Conservation (phyloP, 2,797 vertebrate genomes). For the Cuculus canorus region DNA sequence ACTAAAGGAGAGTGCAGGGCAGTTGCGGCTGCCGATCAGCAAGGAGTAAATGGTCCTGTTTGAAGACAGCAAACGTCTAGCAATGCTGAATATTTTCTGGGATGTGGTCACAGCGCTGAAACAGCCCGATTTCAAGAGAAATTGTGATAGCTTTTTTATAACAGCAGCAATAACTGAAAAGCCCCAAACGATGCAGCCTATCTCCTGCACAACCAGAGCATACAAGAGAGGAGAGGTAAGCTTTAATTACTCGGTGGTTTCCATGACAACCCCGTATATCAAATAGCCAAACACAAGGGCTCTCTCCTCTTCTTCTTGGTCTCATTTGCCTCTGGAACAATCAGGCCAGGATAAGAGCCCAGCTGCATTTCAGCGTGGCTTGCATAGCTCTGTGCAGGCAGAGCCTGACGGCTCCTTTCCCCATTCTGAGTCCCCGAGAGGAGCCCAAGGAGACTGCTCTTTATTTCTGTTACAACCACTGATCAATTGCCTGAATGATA, state of each 20-base stretch:
- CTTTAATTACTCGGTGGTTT: neutral
- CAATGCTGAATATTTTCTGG: neutral
- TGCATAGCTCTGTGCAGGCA: neutral
- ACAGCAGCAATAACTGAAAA: neutral
- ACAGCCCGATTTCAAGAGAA: neutral
- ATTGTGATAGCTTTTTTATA: neutral
- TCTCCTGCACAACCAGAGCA: neutral
- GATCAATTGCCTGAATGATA: neutral
- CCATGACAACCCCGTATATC: slow-evolving; percentile 22
- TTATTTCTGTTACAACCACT: neutral
- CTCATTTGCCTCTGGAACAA: neutral
- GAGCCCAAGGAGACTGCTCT: neutral
- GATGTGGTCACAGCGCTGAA: fast-evolving
- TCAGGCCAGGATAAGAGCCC: neutral
- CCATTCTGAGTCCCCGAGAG: neutral
- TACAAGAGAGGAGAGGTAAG: neutral
- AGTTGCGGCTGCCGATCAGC: neutral
- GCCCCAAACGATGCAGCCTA: neutral
- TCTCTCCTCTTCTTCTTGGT: neutral
- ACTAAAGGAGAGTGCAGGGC: neutral
- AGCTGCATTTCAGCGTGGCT: neutral
- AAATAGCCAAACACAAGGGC: neutral
- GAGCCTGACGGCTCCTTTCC: neutral
- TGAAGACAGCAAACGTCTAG: neutral
- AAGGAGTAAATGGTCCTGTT: neutral